These are phyloP conservation scores for Drosophila lacteicornis DNA, from an alignment of 1,140 invertebrate species.

Conservation along the genomic window DNA sequence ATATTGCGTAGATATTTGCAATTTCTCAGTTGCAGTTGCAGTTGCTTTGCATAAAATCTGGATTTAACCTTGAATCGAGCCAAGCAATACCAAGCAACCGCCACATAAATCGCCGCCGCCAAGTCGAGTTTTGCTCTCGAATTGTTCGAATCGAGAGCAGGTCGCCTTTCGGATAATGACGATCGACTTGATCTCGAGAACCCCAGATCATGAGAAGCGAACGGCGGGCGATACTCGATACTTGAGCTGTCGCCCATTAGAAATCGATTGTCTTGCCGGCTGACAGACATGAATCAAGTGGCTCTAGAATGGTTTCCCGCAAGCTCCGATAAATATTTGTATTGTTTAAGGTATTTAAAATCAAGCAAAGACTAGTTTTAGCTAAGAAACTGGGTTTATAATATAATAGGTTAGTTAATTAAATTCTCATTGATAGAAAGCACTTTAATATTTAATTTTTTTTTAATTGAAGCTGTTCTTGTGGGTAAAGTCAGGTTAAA, in stretches of 20 bases:
- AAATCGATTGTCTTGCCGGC: conserved; percentile 14
- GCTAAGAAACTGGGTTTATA: background rate
- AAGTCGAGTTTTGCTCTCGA: conserved; percentile 12
- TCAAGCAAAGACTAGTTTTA: background rate
- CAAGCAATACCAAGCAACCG: conserved; percentile 2
- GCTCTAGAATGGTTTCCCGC: conserved; percentile 13
- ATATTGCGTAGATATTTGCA: conserved; percentile 55
- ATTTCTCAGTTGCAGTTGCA: conserved; percentile 37
- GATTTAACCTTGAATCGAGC: conserved; percentile 47
- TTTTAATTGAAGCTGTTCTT: background rate
- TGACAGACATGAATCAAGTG: conserved; percentile 31
- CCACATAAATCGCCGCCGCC: conserved; percentile 27
- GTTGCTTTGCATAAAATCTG: conserved; percentile 46
- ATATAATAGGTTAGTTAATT: background rate
- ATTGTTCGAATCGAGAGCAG: conserved; percentile 22
- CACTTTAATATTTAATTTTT: background rate
- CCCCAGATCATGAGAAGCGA: conserved; percentile 21
- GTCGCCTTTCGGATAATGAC: conserved; percentile 1
- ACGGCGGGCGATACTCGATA: conserved; percentile 16
- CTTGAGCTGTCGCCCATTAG: conserved; percentile 27
- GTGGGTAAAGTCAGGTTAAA: background rate
- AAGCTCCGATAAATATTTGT: background rate
- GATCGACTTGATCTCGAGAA: conserved; percentile 8
- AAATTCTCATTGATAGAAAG: background rate
- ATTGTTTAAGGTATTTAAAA: background rate